phyloP scores from a whole-genome alignment of 2,113 vertebrate genomes.

The Ursus arctos region DNA sequence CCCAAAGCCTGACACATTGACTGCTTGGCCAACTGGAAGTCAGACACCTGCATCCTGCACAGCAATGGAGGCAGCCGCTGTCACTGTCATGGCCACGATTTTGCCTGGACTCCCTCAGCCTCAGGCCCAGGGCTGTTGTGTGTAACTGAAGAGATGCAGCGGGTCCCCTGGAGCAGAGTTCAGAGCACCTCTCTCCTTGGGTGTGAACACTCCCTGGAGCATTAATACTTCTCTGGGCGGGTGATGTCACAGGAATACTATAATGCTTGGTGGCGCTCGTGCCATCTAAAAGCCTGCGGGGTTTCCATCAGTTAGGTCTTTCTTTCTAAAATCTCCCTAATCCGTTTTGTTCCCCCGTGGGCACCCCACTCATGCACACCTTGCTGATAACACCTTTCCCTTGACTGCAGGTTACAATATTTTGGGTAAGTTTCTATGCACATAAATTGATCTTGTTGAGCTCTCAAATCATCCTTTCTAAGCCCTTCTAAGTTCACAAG shows the following conservation, averaged over 20 bases:
- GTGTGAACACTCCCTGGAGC: rapidly evolving
- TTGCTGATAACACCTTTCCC: neutral
- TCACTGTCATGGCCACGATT: neutral
- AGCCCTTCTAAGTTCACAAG: neutral
- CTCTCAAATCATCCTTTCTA: neutral
- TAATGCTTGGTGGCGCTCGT: rapidly evolving
- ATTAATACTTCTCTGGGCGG: neutral
- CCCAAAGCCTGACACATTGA: neutral
- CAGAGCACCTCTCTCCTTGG: neutral
- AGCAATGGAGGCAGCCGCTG: neutral
- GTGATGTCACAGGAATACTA: too few relatives aligned
- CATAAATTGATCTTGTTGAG: neutral
- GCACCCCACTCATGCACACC: too few relatives aligned
- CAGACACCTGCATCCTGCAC: neutral
- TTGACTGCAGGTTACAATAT: neutral
- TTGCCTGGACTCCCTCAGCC: neutral
- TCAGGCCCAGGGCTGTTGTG: neutral
- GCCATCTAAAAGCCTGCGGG: neutral
- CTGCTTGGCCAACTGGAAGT: neutral
- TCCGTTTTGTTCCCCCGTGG: too few relatives aligned
- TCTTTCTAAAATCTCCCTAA: neutral
- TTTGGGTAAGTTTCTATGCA: neutral
- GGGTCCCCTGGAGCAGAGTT: neutral
- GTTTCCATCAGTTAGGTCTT: neutral
- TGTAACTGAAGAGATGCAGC: neutral